Evolutionary conservation across 2,113 vertebrate species (phyloP), one percentile per base, ranked within the genome.

Genomic region (Pterocles orientalis): DNA sequence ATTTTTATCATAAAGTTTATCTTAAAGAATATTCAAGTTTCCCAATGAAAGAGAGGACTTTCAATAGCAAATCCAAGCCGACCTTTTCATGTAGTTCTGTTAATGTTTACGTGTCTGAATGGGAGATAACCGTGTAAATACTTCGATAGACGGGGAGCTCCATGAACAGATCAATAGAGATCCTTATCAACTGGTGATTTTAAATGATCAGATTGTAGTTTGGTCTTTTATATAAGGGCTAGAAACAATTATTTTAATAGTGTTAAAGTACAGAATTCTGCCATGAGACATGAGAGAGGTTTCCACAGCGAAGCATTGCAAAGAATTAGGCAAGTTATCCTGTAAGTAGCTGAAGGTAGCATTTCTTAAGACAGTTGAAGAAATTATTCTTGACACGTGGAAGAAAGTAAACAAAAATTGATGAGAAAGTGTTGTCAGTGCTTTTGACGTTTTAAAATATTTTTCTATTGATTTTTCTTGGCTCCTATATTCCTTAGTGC

Each of bases 401-500:
- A 96, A 94, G 93, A 95, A 97, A 97, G 95, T 68, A 91, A 95
- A 97, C 95, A 97, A 95, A 97, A 98, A 97, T 96, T 96, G 96
- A 97, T 98, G 95, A 97, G 92, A 97, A 98, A 96, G 95, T 97
- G 90, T 98, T 95, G 71, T 97, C 91, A 96, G 85, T 97, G 95
- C 93, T 95, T 98, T 97, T 97, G 96, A 97, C 89, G 48, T 98
- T 98, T 98, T 95, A 98, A 98, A 97, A 98, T 98, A 98, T 97
- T 98, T 96, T 96, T 57, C 62, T 85, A 98, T 98, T 43, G 97
- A 98, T 98, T 98, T 98, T 97, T 61, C 88, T 94, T 96, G 97
- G 96, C 97, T 98, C 97, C 96, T 95, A 17, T 87, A 92, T 98
- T 97, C 97, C 97, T 97, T 96, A 96, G 88, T 94, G 88, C 90